Conservation (phyloP, 2,113 vertebrate genomes). For the Nibea coibor region DNA sequence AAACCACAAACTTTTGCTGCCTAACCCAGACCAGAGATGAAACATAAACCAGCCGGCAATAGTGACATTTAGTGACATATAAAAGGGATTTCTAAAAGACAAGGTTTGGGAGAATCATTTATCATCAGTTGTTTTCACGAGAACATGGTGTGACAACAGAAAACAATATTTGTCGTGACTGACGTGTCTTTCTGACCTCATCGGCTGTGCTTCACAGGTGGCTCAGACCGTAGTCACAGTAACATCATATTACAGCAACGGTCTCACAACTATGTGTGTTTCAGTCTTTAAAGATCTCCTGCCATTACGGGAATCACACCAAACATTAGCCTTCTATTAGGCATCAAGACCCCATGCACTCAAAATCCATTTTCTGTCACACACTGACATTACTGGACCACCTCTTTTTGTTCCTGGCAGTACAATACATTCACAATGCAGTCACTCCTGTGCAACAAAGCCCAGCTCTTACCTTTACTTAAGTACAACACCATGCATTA, state of each 20-base stretch:
- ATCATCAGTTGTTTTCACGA: not conserved
- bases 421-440: constrained; percentile 43
- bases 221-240: not conserved
- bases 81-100: not conserved
- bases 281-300: constrained; percentile 8
- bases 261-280: not conserved
- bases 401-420: constrained; percentile 28
- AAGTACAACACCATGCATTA: constrained; percentile 52
- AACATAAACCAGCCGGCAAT: no score
- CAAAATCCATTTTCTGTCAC: constrained; percentile 53
- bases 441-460: constrained; percentile 43
- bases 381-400: constrained; percentile 19
- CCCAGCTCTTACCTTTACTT: constrained; percentile 48
- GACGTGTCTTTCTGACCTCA: not conserved
- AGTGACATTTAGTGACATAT: not conserved
- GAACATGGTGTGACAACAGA: not conserved
- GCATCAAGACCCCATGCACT: constrained; percentile 25
- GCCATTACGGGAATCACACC: constrained; percentile 16
- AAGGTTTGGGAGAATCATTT: not conserved
- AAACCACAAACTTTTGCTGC: no score
- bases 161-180: not conserved
- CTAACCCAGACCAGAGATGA: no score
- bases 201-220: not conserved
- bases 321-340: constrained; percentile 21
- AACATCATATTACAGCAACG: not conserved